Base-by-base conservation (phyloP, 2,797 vertebrate genomes). In the Takifugu rubripes region DNA sequence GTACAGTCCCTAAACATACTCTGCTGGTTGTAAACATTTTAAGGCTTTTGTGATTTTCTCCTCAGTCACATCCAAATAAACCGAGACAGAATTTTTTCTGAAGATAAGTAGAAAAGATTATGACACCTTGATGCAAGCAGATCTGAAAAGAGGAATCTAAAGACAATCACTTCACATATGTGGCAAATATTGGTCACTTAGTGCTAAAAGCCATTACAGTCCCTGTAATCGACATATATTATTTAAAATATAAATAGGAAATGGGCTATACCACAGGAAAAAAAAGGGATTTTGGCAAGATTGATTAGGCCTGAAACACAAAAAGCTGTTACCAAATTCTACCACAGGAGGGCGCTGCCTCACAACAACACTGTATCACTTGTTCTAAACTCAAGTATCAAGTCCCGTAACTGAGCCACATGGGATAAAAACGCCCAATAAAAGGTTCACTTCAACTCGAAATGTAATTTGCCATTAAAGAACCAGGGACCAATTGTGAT, bases 221-320 rank as follows among this genome's bases (percentile, higher is more conserved):
- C 64, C 56, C 57, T 80, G 76, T 72, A 76, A 70, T 71, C 3
- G 6, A 74, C 75, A 87, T 85, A 85, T 75, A 84, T 88, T 83
- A 84, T 36, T 66, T 82, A 70, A 78, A 71, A 52, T 81, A 85
- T 89, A 90, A 80, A 89, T 86, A 89, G 66, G 55, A 76, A 56
- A 56, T 65, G 73, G 70, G 66, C 53, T 73, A 68, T 70, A 67
- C 81, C 66, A 70, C 64, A 79, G 47, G 47, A 74, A 44, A 25
- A 54, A 27, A 5, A 16, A 5, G 25, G 29, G 65, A 61, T 54
- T 59, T 72, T 68, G 63, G 71, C 77, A 75, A 79, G 74, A 67
- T 61, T 66, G 64, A 72, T 83, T 58, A 70, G 61, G 68, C 57
- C 59, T 8, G 24, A 64, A 52, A 54, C 3, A 3, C 48, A 73